These are phyloP conservation scores for Ondatra zibethicus DNA, from an alignment of 2,113 vertebrate genomes.

Conservation along the genomic window DNA sequence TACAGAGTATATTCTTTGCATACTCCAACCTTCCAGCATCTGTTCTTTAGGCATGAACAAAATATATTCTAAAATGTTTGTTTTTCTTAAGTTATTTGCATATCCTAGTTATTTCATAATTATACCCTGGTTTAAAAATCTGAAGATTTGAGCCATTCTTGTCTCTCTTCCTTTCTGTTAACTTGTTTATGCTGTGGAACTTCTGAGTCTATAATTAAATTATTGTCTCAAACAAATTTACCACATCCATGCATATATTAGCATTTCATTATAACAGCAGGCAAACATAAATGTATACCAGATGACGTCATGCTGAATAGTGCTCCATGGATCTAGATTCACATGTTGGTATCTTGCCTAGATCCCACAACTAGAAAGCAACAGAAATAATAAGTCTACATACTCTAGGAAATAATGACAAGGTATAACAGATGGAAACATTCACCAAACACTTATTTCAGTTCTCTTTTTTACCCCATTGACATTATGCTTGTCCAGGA, in stretches of 20 bases:
- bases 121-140: neutral
- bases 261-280: conserved; percentile 55
- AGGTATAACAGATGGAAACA: neutral
- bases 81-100: conserved; percentile 29
- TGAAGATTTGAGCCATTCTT: conserved; percentile 48
- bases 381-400: neutral
- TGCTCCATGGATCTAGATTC: neutral
- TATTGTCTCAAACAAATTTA: conserved; percentile 74
- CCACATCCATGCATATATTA: conserved; percentile 46
- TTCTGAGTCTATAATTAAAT: conserved; percentile 73
- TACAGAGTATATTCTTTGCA: neutral
- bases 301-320: neutral
- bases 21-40: neutral
- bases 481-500: neutral
- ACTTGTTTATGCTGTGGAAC: conserved; percentile 64
- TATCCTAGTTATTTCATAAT: conserved; percentile 54
- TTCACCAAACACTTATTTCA: neutral
- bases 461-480: neutral
- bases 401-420: neutral
- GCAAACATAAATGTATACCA: neutral
- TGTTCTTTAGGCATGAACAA: neutral
- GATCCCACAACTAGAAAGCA: neutral
- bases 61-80: conserved; percentile 58
- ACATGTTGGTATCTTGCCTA: neutral
- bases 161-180: conserved; percentile 50